These are phyloP conservation scores for Zaprionus gabonicus DNA, from an alignment of 1,140 invertebrate genomes.

Conservation along the genomic window DNA sequence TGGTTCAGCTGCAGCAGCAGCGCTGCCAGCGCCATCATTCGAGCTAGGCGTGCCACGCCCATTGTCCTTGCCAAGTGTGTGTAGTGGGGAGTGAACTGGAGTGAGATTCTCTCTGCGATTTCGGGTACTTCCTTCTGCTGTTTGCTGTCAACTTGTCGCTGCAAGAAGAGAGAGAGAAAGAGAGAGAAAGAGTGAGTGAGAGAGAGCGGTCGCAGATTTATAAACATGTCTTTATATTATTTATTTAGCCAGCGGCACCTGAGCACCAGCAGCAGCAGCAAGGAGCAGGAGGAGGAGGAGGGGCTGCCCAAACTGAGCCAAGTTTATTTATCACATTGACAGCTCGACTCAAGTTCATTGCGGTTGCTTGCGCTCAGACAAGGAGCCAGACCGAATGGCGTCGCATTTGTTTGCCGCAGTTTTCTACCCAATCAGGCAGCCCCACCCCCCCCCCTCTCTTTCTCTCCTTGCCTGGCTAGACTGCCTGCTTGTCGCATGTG, in stretches of 20 bases:
- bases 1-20: constrained; percentile 50
- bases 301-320: constrained; percentile 45
- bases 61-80: constrained; percentile 18
- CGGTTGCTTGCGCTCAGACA: constrained; percentile 59
- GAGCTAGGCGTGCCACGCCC: constrained; percentile 62
- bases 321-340: constrained; percentile 81
- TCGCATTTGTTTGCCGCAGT: constrained; percentile 58
- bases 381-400: constrained; percentile 51
- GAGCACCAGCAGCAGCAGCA: background rate
- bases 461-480: background rate
- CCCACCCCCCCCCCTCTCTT: background rate
- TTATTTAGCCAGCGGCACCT: constrained; percentile 21
- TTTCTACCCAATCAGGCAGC: background rate
- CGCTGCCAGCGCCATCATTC: constrained; percentile 24
- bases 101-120: background rate
- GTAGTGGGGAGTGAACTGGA: background rate
- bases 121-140: constrained; percentile 22
- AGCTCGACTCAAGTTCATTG: constrained; percentile 74
- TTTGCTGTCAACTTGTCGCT: constrained; percentile 9
- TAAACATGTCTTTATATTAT: constrained; percentile 30
- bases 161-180: constrained; percentile 18
- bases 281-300: background rate
- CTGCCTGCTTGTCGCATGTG: constrained; percentile 18
- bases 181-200: background rate
- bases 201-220: constrained; percentile 31